These are phyloP conservation scores for Junonia oenone DNA, from an alignment of 2,888 invertebrate genomes.

Conservation along the genomic window DNA sequence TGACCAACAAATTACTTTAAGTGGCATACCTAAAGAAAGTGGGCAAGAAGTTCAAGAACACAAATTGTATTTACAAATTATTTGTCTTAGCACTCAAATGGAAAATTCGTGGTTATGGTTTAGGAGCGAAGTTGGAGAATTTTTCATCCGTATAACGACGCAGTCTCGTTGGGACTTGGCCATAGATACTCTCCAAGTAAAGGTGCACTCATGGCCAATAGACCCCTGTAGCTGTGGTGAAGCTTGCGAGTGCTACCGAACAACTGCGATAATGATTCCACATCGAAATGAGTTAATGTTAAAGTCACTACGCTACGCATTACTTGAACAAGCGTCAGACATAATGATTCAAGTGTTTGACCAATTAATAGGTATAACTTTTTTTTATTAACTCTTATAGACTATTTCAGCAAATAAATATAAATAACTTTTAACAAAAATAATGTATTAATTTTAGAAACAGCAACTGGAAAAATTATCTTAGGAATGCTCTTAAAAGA, in stretches of 20 bases:
- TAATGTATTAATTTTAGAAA: slow-evolving; percentile 38
- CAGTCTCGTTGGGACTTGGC: slow-evolving; percentile 65
- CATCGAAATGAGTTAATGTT: slow-evolving; percentile 66
- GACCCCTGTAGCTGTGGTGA: slow-evolving; percentile 66
- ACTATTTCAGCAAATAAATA: no score
- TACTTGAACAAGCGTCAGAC: slow-evolving; percentile 58
- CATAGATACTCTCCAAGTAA: slow-evolving; percentile 55
- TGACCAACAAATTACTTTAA: slow-evolving; percentile 53
- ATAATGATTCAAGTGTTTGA: slow-evolving; percentile 63
- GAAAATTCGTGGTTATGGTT: slow-evolving; percentile 69
- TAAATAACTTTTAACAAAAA: not conserved
- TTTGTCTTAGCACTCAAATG: slow-evolving; percentile 58
- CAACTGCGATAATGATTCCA: slow-evolving; percentile 54
- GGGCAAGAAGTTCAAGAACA: slow-evolving; percentile 49
- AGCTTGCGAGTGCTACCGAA: slow-evolving; percentile 63
- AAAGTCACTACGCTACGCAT: slow-evolving; percentile 56
- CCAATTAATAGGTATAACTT: slow-evolving; percentile 50
- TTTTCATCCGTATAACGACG: slow-evolving; percentile 59
- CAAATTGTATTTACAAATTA: slow-evolving; percentile 57
- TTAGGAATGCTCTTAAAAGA: slow-evolving; percentile 57
- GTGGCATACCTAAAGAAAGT: slow-evolving; percentile 50
- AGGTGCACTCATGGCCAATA: slow-evolving; percentile 55
- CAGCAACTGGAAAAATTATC: slow-evolving; percentile 57
- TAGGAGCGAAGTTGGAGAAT: slow-evolving; percentile 57
- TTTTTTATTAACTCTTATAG: slow-evolving; percentile 1